A percentile compares a stretch with the other conserved stretches of the same genome.
Evolutionary conservation across 2,797 vertebrate genomes (phyloP).

Genomic region (Argya squamiceps): DNA sequence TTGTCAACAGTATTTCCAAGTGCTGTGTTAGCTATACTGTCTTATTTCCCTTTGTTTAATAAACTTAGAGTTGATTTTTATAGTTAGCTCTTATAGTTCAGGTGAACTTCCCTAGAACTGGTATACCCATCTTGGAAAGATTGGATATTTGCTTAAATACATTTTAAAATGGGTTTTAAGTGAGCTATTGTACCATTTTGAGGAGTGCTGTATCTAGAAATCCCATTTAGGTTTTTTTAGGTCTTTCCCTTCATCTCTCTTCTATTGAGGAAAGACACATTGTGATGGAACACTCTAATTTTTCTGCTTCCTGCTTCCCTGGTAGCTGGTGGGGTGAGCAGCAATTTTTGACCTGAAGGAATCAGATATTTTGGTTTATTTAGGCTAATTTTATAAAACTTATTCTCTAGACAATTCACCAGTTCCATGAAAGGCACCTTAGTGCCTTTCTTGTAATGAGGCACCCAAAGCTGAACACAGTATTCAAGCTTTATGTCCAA

Average conservation of each 20-base stretch:
- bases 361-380: not conserved
- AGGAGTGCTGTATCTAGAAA: not conserved
- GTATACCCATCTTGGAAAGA: not conserved
- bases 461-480: not conserved
- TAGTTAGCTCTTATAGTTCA: not conserved
- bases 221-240: not conserved
- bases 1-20: not conserved
- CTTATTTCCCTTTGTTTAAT: not conserved
- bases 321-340: fast-evolving
- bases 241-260: not conserved
- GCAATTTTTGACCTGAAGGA: not conserved
- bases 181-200: not conserved
- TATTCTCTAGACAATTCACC: not conserved
- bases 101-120: not conserved
- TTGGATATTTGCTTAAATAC: not conserved
- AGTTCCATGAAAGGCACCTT: fast-evolving
- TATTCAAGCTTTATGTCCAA: not conserved
- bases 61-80: not conserved
- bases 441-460: not conserved
- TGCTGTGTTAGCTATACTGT: not conserved
- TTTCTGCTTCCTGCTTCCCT: not conserved
- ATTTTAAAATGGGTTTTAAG: not conserved
- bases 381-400: not conserved
- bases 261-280: not conserved
- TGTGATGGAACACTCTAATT: not conserved